Conservation (phyloP, 2,113 vertebrate genomes). For the Axis porcinus region DNA sequence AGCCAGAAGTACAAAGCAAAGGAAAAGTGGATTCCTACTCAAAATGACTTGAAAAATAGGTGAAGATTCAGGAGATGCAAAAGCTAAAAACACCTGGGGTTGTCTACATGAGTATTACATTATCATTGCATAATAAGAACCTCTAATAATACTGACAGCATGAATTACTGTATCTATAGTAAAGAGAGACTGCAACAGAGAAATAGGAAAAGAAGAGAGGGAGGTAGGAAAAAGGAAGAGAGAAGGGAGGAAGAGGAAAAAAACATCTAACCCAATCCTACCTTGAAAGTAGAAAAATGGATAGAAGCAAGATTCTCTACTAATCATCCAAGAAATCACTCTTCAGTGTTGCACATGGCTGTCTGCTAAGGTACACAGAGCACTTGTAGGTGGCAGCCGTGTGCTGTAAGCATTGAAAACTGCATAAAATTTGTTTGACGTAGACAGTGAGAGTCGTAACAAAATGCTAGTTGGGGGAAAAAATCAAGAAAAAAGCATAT, state of each 20-base stretch:
- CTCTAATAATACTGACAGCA: neutral
- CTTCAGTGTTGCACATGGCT: neutral
- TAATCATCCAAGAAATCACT: conserved; percentile 7
- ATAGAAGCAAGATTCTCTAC: conserved; percentile 6
- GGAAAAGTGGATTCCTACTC: neutral
- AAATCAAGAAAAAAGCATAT: neutral
- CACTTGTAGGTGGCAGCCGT: conserved; percentile 28
- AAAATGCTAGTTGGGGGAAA: conserved; percentile 18
- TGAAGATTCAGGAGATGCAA: neutral
- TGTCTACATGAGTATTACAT: neutral
- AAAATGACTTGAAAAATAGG: neutral
- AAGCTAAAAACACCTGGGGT: neutral
- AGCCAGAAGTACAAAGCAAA: conserved; percentile 25
- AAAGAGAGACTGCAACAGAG: neutral
- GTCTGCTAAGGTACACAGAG: conserved; percentile 19
- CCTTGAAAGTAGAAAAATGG: conserved; percentile 14
- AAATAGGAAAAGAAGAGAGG: neutral
- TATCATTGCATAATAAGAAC: neutral
- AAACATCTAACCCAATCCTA: neutral
- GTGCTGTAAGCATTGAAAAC: conserved; percentile 49
- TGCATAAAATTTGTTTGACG: conserved; percentile 37
- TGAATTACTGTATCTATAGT: neutral
- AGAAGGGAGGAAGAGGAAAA: neutral
- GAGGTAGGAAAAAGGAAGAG: no score
- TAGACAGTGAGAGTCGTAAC: conserved; percentile 39